A percentile compares a stretch with the other conserved stretches of the same genome.
phyloP scores from a whole-genome alignment of 1,140 invertebrate species.

The Ceratosolen fusciceps region DNA sequence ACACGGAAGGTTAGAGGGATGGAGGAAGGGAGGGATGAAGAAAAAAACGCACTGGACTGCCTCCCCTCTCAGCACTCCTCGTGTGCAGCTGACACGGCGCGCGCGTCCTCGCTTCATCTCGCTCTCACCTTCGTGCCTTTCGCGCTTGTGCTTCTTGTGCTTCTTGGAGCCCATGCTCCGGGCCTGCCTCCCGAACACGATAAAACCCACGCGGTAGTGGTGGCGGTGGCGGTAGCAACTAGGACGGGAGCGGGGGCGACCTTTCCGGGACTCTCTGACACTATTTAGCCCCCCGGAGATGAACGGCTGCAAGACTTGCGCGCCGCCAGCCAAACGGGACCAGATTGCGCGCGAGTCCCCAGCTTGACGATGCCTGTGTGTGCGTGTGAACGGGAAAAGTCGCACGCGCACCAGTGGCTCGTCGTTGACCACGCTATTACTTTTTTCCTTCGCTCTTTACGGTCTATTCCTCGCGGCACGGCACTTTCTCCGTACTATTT shows the following conservation, averaged over 20 bases:
- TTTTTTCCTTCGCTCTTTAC: neutral
- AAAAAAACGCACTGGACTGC: neutral
- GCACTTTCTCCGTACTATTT: too few relatives aligned
- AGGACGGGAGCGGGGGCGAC: neutral
- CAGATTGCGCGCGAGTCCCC: neutral
- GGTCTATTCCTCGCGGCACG: neutral
- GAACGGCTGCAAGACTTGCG: neutral
- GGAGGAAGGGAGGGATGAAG: conserved; percentile 9
- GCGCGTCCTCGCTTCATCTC: conserved; percentile 35
- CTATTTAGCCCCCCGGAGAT: neutral
- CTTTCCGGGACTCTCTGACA: neutral
- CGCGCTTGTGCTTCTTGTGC: conserved; percentile 83
- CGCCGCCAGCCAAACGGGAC: neutral
- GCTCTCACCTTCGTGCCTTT: conserved; percentile 76
- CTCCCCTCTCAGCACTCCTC: neutral
- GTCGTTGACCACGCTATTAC: neutral
- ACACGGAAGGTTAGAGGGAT: neutral
- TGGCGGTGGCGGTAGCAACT: neutral
- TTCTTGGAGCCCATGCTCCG: conserved; percentile 75
- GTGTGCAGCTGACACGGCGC: neutral
- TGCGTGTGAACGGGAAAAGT: neutral
- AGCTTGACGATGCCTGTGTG: neutral
- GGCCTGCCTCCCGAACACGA: neutral
- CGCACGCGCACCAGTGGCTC: neutral
- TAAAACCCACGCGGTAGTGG: too few relatives aligned